Percentiles rank a stretch among this genome's conserved stretches.
Conservation (phyloP, 2,888 invertebrate genomes). For the Orthosia gothica region DNA sequence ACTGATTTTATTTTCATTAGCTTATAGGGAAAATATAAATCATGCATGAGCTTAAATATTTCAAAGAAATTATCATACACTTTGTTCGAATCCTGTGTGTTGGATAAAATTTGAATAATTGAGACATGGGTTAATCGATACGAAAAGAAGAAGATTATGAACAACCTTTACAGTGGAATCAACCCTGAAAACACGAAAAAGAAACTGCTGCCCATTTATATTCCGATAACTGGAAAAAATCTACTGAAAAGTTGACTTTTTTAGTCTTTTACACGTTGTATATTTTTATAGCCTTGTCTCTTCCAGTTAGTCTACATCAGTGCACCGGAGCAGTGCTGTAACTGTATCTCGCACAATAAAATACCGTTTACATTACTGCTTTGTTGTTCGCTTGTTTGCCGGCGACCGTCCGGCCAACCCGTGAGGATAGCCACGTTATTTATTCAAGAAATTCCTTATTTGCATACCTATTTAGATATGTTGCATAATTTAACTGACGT, state of each 20-base stretch:
- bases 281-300: background rate
- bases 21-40: constrained; percentile 24
- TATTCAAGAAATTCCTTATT: constrained; percentile 75
- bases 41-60: constrained; percentile 7
- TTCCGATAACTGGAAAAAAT: too few species aligned
- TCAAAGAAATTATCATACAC: constrained; percentile 12
- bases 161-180: too few species aligned
- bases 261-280: too few species aligned
- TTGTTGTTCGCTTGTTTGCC: constrained; percentile 80
- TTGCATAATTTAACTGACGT: constrained; percentile 54
- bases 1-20: background rate
- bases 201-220: too few species aligned
- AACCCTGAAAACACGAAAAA: too few species aligned
- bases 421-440: constrained; percentile 71
- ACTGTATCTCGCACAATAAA: constrained; percentile 81
- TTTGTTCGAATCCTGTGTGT: too few species aligned
- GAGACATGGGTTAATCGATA: too few species aligned
- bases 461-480: constrained; percentile 68
- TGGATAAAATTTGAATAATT: too few species aligned
- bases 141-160: too few species aligned
- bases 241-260: too few species aligned
- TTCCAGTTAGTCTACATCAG: constrained; percentile 61
- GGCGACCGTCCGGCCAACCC: constrained; percentile 67
- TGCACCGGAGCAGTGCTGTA: constrained; percentile 56
- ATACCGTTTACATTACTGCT: constrained; percentile 83